Percentiles rank a stretch among this genome's conserved stretches.
phyloP scores from a whole-genome alignment of 2,888 invertebrate species.

The Selenia dentaria region DNA sequence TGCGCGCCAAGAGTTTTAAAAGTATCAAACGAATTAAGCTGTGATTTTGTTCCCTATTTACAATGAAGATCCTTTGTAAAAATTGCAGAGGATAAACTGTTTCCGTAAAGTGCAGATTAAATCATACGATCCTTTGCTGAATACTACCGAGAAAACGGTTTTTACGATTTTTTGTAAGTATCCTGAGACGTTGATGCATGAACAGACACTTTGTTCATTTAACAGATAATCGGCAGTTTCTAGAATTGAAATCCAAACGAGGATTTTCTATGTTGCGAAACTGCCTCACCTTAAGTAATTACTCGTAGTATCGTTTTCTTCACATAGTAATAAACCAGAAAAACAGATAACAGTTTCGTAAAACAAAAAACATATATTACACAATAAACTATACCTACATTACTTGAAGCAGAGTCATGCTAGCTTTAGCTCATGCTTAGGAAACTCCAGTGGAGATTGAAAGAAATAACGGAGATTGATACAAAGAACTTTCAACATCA shows the following conservation, averaged over 20 bases:
- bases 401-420: no score
- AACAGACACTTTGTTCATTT: constrained; percentile 24
- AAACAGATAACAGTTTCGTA: no score
- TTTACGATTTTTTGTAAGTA: constrained; percentile 39
- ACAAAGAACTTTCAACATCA: no score
- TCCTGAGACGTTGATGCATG: constrained; percentile 23
- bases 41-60: constrained; percentile 41
- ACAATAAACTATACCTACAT: no score
- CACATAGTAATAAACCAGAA: no score
- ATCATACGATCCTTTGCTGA: constrained; percentile 33
- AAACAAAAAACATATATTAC: no score
- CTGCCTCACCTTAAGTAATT: no score
- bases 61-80: constrained; percentile 34
- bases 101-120: constrained; percentile 53
- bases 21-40: constrained; percentile 38
- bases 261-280: no score
- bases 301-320: no score
- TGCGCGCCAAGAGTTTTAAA: constrained; percentile 22
- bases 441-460: no score
- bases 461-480: no score
- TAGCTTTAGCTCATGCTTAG: no score
- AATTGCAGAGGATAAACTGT: constrained; percentile 31
- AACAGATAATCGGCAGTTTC: constrained; percentile 15
- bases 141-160: constrained; percentile 48
- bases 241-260: constrained; percentile 6